A percentile compares a stretch with the other conserved stretches of the same genome.
These are phyloP conservation scores for Furcifer pardalis DNA, from an alignment of 2,797 vertebrate species.

Conservation along the genomic window DNA sequence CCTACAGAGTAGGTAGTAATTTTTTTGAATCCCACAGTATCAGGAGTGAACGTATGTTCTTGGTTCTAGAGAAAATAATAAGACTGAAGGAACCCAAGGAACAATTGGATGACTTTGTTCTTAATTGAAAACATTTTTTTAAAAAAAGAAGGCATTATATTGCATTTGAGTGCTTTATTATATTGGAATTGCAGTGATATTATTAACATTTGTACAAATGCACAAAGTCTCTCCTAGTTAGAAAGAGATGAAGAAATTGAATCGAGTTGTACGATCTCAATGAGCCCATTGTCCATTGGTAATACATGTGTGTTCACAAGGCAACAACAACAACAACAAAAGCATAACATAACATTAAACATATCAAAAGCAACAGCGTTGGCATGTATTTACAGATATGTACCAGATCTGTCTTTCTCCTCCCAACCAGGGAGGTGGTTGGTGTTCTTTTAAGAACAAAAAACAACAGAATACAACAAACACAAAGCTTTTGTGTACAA, in stretches of 20 bases:
- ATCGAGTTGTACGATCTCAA: constrained; percentile 92
- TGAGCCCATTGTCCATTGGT: constrained; percentile 86
- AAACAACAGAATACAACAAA: constrained; percentile 78
- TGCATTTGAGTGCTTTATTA: constrained; percentile 98
- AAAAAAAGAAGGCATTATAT: constrained; percentile 37
- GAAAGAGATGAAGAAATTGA: constrained; percentile 92
- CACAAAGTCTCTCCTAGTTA: constrained; percentile 86
- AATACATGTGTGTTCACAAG: constrained; percentile 86
- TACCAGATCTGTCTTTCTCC: constrained; percentile 78
- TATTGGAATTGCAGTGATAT: constrained; percentile 96
- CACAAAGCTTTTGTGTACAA: constrained; percentile 83
- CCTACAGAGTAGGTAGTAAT: too few relatives aligned
- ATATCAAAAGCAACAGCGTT: constrained; percentile 93
- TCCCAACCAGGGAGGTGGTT: constrained; percentile 91
- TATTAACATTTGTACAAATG: constrained; percentile 99
- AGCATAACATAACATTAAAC: constrained; percentile 86
- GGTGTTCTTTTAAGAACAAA: constrained; percentile 75
- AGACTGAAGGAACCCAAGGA: neutral
- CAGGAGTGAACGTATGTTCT: neutral
- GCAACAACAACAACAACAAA: constrained; percentile 75
- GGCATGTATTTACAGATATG: constrained; percentile 89
- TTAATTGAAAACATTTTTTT: neutral
- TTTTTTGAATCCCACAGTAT: too few relatives aligned
- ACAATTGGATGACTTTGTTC: neutral
- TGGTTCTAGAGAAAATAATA: neutral